Percentiles rank a stretch among this genome's conserved stretches.
phyloP scores from a whole-genome alignment of 2,888 invertebrate genomes.

The Zaprionus obscuricornis region DNA sequence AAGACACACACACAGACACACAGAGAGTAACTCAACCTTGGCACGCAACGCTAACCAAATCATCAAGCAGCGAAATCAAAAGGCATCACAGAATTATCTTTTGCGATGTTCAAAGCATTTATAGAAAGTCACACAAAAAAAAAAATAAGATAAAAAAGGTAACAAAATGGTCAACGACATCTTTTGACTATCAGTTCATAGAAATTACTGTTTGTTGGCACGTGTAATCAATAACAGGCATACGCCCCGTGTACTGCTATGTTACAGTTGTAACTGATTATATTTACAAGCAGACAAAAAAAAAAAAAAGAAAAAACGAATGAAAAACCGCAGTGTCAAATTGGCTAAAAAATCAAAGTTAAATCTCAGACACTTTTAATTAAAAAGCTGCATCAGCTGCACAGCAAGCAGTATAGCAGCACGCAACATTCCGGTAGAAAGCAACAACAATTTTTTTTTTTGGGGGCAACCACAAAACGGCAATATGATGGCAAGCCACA shows the following conservation, averaged over 20 bases:
- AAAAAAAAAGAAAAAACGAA: slow-evolving; percentile 23
- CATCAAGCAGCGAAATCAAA: slow-evolving; percentile 3
- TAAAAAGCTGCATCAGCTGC: slow-evolving; percentile 66
- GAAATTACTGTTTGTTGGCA: slow-evolving; percentile 34
- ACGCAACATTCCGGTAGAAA: background rate
- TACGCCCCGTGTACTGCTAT: slow-evolving; percentile 33
- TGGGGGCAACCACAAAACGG: slow-evolving; percentile 45
- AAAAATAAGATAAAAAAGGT: too few species aligned
- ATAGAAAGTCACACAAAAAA: slow-evolving; percentile 56
- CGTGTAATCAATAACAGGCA: slow-evolving; percentile 32
- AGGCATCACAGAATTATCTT: slow-evolving; percentile 1
- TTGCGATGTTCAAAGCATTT: slow-evolving; percentile 46
- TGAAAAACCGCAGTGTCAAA: slow-evolving; percentile 30
- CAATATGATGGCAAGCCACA: slow-evolving; percentile 13
- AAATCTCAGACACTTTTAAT: slow-evolving; percentile 51
- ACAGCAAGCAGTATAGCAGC: slow-evolving; percentile 8
- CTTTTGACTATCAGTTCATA: slow-evolving; percentile 37
- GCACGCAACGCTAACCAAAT: slow-evolving; percentile 28
- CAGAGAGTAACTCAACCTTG: slow-evolving; percentile 34
- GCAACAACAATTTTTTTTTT: slow-evolving; percentile 39
- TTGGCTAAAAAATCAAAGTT: slow-evolving; percentile 9
- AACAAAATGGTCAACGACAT: slow-evolving; percentile 22
- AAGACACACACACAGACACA: slow-evolving; percentile 10
- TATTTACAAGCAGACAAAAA: too few species aligned
- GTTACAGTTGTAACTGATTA: background rate